Conservation (phyloP, 2,888 invertebrate species). For the Anaspis maculata region DNA sequence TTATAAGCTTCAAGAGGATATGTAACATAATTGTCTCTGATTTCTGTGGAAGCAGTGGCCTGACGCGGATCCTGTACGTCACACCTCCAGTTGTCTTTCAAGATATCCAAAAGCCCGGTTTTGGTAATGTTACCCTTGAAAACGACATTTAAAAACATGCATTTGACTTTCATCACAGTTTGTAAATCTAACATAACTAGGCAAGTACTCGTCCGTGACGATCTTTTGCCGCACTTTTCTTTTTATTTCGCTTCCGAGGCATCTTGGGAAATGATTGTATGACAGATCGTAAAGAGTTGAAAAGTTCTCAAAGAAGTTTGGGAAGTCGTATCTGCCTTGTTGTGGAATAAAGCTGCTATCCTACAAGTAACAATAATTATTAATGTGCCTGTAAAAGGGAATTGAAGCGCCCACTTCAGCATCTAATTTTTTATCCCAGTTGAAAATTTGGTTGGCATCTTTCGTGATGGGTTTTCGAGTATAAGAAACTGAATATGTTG, state of each 20-base stretch:
- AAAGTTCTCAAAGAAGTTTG: constrained; percentile 43
- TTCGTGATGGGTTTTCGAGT: background rate
- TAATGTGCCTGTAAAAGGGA: background rate
- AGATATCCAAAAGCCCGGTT: constrained; percentile 41
- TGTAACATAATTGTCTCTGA: constrained; percentile 9
- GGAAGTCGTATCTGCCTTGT: constrained; percentile 43
- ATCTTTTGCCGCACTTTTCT: too few relatives aligned
- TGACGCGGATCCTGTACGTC: constrained; percentile 6
- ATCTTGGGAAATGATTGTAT: constrained; percentile 48
- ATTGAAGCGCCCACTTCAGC: too few relatives aligned
- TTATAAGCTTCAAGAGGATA: constrained; percentile 8
- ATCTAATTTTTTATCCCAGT: too few relatives aligned
- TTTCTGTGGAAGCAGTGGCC: constrained; percentile 6
- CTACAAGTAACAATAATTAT: constrained; percentile 28
- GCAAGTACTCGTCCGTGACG: too few relatives aligned
- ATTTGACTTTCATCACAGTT: too few relatives aligned
- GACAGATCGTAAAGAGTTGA: constrained; percentile 47
- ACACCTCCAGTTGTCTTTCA: constrained; percentile 40
- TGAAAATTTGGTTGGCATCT: too few relatives aligned
- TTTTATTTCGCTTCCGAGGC: constrained; percentile 40
- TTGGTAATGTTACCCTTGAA: constrained; percentile 44
- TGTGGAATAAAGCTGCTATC: constrained; percentile 40
- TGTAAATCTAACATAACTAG: too few relatives aligned
- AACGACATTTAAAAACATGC: too few relatives aligned
- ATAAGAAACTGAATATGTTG: too few relatives aligned